phyloP scores from a whole-genome alignment of 2,113 vertebrate species.

The Tychaedon coryphoeus region DNA sequence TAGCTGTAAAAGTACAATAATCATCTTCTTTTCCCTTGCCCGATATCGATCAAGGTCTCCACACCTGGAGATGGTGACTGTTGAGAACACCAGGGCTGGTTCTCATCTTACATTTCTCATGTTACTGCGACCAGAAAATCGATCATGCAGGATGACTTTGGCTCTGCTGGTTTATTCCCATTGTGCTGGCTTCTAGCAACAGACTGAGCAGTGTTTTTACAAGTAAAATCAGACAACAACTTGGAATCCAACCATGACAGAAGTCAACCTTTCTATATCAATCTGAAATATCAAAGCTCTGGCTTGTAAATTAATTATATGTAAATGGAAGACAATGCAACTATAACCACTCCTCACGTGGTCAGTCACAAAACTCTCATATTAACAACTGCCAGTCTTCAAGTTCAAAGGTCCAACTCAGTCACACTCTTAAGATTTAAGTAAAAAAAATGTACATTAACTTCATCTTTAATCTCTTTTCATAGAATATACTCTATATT shows the following conservation, averaged over 20 bases:
- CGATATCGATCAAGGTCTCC: neutral
- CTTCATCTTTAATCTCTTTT: neutral
- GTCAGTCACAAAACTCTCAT: neutral
- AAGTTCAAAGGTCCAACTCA: neutral
- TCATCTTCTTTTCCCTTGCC: neutral
- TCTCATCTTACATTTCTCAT: neutral
- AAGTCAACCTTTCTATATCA: neutral
- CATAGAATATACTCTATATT: neutral
- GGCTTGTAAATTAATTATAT: neutral
- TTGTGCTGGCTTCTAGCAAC: neutral
- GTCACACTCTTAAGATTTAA: neutral
- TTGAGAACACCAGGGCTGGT: neutral
- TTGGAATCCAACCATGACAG: neutral
- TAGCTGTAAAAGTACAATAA: neutral
- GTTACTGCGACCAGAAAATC: neutral
- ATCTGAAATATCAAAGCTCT: neutral
- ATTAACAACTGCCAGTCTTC: neutral
- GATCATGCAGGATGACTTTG: neutral
- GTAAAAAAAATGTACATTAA: neutral
- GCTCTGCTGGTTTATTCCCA: neutral
- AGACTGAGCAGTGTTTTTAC: neutral
- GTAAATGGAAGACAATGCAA: neutral
- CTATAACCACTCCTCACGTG: neutral
- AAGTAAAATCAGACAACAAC: neutral
- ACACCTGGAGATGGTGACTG: neutral